These are phyloP conservation scores for Cremastinae sp. DNA, from an alignment of 2,888 invertebrate genomes.

Conservation along the genomic window DNA sequence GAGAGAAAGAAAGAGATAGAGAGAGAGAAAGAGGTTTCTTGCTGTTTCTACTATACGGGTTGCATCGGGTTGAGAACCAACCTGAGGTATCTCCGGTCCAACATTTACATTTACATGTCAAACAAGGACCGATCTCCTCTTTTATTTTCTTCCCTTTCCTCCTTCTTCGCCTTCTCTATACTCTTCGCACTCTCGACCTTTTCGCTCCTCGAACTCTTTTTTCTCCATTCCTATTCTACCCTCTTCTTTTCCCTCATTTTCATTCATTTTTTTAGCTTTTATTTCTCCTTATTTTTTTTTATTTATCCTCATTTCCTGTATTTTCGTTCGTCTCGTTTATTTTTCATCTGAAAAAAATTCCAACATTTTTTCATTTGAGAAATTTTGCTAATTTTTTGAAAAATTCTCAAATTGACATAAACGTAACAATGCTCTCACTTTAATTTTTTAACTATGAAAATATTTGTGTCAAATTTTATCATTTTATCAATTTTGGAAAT, in stretches of 20 bases:
- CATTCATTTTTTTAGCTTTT: not conserved
- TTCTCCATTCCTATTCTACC: not conserved
- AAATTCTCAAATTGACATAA: too few species aligned
- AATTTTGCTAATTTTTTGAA: conserved; percentile 8
- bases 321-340: too few species aligned
- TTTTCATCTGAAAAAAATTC: too few species aligned
- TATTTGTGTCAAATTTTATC: too few species aligned
- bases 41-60: conserved; percentile 32
- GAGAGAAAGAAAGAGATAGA: too few species aligned
- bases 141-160: conserved; percentile 4
- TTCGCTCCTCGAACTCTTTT: conserved; percentile 1
- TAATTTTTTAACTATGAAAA: too few species aligned
- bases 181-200: not conserved
- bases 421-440: too few species aligned
- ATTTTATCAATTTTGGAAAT: too few species aligned
- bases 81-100: conserved; percentile 69
- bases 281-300: too few species aligned
- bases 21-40: too few species aligned
- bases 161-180: conserved; percentile 13
- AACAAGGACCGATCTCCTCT: conserved; percentile 71
- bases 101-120: conserved; percentile 77
- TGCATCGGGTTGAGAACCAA: conserved; percentile 65
- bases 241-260: not conserved
- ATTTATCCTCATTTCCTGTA: too few species aligned
- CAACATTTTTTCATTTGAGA: too few species aligned